These are phyloP conservation scores for Protophormia terraenovae DNA, from an alignment of 2,888 invertebrate species.

Conservation along the genomic window DNA sequence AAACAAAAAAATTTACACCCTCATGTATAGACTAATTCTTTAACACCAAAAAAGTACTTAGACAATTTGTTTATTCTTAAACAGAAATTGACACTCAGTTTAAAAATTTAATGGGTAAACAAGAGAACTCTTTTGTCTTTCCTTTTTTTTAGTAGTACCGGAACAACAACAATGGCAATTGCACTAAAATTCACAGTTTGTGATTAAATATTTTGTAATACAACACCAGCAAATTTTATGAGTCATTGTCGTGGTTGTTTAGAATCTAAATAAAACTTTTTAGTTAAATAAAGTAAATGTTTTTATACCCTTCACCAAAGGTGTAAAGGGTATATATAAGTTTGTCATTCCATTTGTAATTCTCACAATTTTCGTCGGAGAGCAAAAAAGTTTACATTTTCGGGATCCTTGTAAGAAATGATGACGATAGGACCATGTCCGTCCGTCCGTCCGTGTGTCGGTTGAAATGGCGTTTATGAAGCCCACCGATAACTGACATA, in stretches of 20 bases:
- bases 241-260: not conserved
- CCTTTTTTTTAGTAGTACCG: not conserved
- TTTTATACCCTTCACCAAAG: too few relatives aligned
- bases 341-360: too few relatives aligned
- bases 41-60: not conserved
- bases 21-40: not conserved
- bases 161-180: not conserved
- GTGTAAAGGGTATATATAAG: too few relatives aligned
- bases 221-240: not conserved
- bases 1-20: too few relatives aligned
- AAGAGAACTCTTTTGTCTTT: not conserved
- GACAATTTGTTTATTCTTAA: not conserved
- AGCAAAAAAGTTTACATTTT: too few relatives aligned
- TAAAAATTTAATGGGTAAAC: not conserved
- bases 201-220: not conserved
- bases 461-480: too few relatives aligned
- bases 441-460: too few relatives aligned
- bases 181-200: not conserved
- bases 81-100: slow-evolving; percentile 11
- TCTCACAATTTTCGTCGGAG: too few relatives aligned
- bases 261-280: not conserved
- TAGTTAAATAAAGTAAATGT: not conserved
- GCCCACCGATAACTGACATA: too few relatives aligned
- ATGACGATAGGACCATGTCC: too few relatives aligned
- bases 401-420: too few relatives aligned